phyloP scores from a whole-genome alignment of 1,140 invertebrate genomes.

The Papilio polytes region DNA sequence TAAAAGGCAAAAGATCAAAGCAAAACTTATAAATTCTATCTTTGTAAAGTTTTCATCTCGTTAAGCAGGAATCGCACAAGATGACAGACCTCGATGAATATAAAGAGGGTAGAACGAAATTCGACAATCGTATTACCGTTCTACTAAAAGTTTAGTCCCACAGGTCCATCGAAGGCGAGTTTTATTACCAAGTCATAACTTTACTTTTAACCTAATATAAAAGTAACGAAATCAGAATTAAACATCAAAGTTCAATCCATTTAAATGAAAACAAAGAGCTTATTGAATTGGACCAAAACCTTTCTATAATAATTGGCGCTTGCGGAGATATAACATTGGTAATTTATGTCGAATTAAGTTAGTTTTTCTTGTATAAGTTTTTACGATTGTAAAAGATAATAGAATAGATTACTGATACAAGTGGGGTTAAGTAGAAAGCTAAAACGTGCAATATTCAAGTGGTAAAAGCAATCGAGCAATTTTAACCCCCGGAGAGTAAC shows the following conservation, averaged over 20 bases:
- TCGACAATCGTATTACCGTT: slow-evolving; percentile 5
- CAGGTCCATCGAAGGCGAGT: not conserved
- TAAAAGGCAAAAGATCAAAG: not conserved
- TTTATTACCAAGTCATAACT: not conserved
- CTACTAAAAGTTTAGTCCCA: not conserved
- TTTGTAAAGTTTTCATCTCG: not conserved
- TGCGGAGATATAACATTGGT: no score
- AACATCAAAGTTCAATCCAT: not conserved
- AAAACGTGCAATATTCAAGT: not conserved
- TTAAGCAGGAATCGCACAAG: not conserved
- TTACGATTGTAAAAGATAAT: not conserved
- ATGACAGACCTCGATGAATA: not conserved
- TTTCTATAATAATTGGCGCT: no score
- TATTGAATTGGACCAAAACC: no score
- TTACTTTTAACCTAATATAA: not conserved
- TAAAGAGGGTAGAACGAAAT: slow-evolving; percentile 18
- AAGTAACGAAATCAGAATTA: not conserved
- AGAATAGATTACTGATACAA: not conserved
- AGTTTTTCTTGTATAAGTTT: no score
- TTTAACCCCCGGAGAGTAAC: not conserved
- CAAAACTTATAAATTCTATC: not conserved
- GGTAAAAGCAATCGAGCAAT: slow-evolving; percentile 23
- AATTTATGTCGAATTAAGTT: no score
- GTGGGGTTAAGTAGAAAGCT: not conserved
- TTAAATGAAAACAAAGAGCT: no score